phyloP scores from a whole-genome alignment of 2,113 vertebrate species.

The Amblyopsis rosae region DNA sequence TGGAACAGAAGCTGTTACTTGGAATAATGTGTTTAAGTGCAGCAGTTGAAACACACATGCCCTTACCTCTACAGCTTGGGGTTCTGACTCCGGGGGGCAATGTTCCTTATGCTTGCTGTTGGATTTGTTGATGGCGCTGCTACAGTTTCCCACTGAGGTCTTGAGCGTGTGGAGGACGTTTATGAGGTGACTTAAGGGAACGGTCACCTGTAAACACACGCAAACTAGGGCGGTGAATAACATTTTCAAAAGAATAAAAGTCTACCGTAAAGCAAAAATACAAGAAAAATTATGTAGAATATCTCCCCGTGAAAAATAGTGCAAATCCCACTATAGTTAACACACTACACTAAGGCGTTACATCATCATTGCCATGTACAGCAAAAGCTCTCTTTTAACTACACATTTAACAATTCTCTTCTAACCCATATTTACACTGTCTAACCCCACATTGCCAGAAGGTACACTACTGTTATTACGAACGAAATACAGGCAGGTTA shows the following conservation, averaged over 20 bases:
- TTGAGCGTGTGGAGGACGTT: constrained; percentile 91
- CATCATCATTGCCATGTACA: background rate
- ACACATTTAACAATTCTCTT: no score
- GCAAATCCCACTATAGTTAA: background rate
- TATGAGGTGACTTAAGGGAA: constrained; percentile 94
- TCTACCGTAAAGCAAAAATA: background rate
- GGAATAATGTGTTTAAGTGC: background rate
- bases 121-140: constrained; percentile 65
- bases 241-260: background rate
- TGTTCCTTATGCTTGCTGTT: constrained; percentile 72
- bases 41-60: background rate
- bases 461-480: no score
- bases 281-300: background rate
- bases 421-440: no score
- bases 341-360: background rate
- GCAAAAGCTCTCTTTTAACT: no score
- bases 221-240: background rate
- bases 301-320: background rate
- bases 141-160: constrained; percentile 73
- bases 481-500: background rate
- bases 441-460: no score
- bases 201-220: constrained; percentile 82
- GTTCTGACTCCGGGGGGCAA: constrained; percentile 74
- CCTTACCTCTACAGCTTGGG: constrained; percentile 81
- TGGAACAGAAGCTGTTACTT: background rate